Evolutionary conservation across 2,113 vertebrate species (phyloP).

Genomic region (Probosciger aterrimus): DNA sequence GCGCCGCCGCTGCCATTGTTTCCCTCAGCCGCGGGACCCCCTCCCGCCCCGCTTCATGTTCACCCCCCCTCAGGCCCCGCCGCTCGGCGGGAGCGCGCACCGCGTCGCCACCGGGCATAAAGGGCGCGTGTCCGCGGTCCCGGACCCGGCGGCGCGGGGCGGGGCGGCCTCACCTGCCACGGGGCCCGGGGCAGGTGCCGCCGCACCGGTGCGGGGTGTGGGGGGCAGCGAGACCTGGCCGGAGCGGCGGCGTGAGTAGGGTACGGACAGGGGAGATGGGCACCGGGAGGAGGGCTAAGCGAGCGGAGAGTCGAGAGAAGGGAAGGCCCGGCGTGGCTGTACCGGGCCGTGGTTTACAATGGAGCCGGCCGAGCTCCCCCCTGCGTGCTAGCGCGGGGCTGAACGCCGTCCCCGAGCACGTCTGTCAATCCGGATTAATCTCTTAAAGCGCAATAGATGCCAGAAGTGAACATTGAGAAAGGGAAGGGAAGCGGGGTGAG

Average conservation of each 20-base stretch:
- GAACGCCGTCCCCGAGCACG: neutral
- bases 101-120: conserved; percentile 81
- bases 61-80: too few species aligned
- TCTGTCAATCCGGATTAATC: neutral
- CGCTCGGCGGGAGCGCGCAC: conserved; percentile 39
- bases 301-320: neutral
- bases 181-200: neutral
- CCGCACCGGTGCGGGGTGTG: too few species aligned
- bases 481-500: rapidly evolving
- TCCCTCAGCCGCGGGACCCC: conserved; percentile 23
- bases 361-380: neutral
- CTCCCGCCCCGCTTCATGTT: conserved; percentile 34
- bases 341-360: neutral
- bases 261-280: neutral
- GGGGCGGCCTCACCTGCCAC: neutral
- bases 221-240: too few species aligned
- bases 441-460: rapidly evolving
- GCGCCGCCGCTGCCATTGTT: conserved; percentile 65
- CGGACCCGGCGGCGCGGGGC: neutral
- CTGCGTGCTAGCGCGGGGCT: neutral
- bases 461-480: neutral
- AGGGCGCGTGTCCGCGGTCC: conserved; percentile 76
- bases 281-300: neutral
- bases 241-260: too few species aligned
- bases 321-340: neutral